A percentile compares a stretch with the other conserved stretches of the same genome.
Conservation (phyloP, 2,888 invertebrate genomes). For the Acronicta psi region DNA sequence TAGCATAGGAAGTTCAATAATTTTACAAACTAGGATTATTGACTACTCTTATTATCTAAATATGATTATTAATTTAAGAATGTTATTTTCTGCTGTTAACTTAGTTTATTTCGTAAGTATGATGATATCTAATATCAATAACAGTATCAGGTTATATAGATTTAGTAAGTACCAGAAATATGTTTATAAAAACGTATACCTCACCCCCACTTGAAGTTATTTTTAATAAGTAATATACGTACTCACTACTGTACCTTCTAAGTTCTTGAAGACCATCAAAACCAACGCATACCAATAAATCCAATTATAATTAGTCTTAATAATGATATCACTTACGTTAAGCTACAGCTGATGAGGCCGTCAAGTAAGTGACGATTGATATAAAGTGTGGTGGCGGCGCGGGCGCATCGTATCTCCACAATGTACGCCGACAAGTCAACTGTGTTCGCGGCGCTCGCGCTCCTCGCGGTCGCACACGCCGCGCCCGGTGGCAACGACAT, state of each 20-base stretch:
- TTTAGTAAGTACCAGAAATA: too few relatives aligned
- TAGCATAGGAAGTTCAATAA: neutral
- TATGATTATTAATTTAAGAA: too few relatives aligned
- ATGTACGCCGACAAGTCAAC: slow-evolving; percentile 62
- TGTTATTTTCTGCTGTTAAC: too few relatives aligned
- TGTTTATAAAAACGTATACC: too few relatives aligned
- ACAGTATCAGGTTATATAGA: too few relatives aligned
- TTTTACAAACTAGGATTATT: neutral
- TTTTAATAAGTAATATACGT: too few relatives aligned
- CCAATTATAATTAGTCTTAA: slow-evolving; percentile 6
- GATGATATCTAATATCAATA: too few relatives aligned
- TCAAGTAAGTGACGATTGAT: slow-evolving; percentile 51
- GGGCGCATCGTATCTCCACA: slow-evolving; percentile 51
- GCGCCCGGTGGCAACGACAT: slow-evolving; percentile 56
- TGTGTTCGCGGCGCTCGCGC: slow-evolving; percentile 62
- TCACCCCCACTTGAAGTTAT: too few relatives aligned
- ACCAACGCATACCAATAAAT: neutral
- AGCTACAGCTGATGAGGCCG: slow-evolving; percentile 11
- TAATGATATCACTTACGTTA: slow-evolving; percentile 12
- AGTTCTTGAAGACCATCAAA: neutral
- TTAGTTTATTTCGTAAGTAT: too few relatives aligned
- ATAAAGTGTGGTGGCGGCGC: slow-evolving; percentile 59
- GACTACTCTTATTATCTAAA: neutral
- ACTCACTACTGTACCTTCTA: too few relatives aligned
- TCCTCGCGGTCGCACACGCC: slow-evolving; percentile 56